Evolutionary conservation across 35 echinoderm and acorn worm species (phyloP).

Genomic region (Ptychodera flava): DNA sequence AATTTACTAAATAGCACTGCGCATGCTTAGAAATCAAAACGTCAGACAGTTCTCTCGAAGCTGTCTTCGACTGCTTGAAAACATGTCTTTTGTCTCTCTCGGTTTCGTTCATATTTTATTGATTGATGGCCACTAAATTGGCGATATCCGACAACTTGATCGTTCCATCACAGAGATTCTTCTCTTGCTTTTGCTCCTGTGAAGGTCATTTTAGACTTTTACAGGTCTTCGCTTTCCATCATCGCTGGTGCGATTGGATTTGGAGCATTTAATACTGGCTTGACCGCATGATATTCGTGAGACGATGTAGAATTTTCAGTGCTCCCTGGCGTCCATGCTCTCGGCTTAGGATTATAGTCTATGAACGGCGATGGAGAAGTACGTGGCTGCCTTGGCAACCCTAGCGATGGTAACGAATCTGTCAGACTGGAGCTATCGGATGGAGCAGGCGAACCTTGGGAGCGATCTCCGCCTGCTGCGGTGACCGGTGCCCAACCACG

Average conservation of each 20-base stretch:
- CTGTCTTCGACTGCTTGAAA: neutral
- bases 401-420: neutral
- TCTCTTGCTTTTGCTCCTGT: no score
- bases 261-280: neutral
- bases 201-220: no score
- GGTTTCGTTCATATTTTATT: no score
- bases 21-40: neutral
- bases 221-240: conserved; percentile 14
- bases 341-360: neutral
- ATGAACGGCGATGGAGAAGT: neutral
- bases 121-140: no score
- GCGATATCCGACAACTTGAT: no score
- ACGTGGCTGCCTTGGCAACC: neutral
- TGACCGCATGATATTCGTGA: neutral
- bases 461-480: neutral
- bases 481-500: neutral
- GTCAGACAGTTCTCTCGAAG: neutral
- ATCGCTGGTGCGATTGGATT: neutral
- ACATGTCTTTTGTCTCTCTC: neutral
- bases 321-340: neutral
- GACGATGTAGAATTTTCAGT: neutral
- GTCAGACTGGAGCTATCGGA: neutral
- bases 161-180: no score
- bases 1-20: no score
- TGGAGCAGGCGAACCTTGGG: neutral